These are phyloP conservation scores for Luehdorfia chinensis DNA, from an alignment of 1,140 invertebrate species.

Conservation along the genomic window DNA sequence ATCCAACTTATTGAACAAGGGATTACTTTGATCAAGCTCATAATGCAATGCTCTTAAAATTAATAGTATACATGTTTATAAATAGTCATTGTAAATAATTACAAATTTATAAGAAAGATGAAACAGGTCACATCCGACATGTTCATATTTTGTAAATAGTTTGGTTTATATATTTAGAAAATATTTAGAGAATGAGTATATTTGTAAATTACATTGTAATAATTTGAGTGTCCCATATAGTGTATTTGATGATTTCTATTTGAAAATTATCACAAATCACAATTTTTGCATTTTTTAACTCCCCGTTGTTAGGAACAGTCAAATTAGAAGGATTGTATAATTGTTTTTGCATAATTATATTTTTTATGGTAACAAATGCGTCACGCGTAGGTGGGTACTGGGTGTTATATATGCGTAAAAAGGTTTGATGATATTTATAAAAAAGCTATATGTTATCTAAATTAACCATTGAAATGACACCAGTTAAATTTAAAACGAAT, in stretches of 20 bases:
- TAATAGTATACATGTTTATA: constrained; percentile 59
- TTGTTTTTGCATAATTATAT: constrained; percentile 59
- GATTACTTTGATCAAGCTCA: constrained; percentile 68
- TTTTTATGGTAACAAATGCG: constrained; percentile 51
- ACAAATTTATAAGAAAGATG: constrained; percentile 64
- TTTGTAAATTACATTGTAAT: constrained; percentile 75
- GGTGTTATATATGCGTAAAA: constrained; percentile 21
- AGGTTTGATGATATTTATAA: no score
- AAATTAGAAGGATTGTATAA: constrained; percentile 58
- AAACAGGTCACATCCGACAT: constrained; percentile 55
- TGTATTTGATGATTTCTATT: constrained; percentile 62
- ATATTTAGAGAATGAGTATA: constrained; percentile 74
- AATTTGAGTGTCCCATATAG: constrained; percentile 67
- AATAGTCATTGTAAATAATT: constrained; percentile 77
- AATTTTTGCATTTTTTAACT: constrained; percentile 67
- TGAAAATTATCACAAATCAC: constrained; percentile 76
- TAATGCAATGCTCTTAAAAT: constrained; percentile 65
- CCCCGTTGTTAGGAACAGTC: constrained; percentile 44
- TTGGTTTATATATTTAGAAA: constrained; percentile 72
- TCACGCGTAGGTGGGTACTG: constrained; percentile 54
- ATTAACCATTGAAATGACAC: no score
- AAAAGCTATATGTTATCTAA: no score
- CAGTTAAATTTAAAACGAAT: no score
- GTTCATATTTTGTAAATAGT: constrained; percentile 75
- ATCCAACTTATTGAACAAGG: constrained; percentile 56